Evolutionary conservation across 2,888 invertebrate genomes (phyloP).

Genomic region (Catocala nupta): DNA sequence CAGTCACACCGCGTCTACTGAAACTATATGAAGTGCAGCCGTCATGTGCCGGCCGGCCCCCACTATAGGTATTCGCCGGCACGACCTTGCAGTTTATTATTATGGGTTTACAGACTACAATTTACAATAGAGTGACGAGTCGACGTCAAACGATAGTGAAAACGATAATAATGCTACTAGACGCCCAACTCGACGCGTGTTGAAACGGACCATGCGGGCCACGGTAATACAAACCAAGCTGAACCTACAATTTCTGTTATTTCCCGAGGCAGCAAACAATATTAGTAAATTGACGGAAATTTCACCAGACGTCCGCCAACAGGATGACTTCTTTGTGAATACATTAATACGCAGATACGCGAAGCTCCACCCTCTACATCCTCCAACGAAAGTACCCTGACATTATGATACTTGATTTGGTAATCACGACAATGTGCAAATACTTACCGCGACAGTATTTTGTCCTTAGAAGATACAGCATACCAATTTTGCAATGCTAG

Average conservation of each 20-base stretch:
- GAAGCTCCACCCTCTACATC: constrained; percentile 31
- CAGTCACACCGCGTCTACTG: constrained; percentile 60
- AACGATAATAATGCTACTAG: constrained; percentile 73
- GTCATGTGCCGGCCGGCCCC: constrained; percentile 72
- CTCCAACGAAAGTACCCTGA: constrained; percentile 21
- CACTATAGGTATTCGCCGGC: constrained; percentile 59
- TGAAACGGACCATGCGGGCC: constrained; percentile 72
- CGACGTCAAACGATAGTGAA: constrained; percentile 81
- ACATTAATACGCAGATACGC: constrained; percentile 15
- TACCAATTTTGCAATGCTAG: too few species aligned
- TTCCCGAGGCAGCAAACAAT: constrained; percentile 58
- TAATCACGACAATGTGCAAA: constrained; percentile 18
- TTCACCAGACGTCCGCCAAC: constrained; percentile 56
- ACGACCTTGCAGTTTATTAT: constrained; percentile 85
- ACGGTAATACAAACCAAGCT: constrained; percentile 35
- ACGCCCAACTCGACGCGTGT: constrained; percentile 65
- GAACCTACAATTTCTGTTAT: constrained; percentile 54
- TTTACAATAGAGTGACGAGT: constrained; percentile 84
- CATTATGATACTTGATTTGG: constrained; percentile 15
- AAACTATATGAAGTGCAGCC: constrained; percentile 70
- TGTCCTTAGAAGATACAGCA: too few species aligned
- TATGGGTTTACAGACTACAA: constrained; percentile 84
- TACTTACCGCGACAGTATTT: neutral
- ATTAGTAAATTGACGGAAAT: constrained; percentile 62
- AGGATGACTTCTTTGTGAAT: constrained; percentile 40